phyloP scores from a whole-genome alignment of 23 tunicate genomes.

The Clavelina lepadiformis region DNA sequence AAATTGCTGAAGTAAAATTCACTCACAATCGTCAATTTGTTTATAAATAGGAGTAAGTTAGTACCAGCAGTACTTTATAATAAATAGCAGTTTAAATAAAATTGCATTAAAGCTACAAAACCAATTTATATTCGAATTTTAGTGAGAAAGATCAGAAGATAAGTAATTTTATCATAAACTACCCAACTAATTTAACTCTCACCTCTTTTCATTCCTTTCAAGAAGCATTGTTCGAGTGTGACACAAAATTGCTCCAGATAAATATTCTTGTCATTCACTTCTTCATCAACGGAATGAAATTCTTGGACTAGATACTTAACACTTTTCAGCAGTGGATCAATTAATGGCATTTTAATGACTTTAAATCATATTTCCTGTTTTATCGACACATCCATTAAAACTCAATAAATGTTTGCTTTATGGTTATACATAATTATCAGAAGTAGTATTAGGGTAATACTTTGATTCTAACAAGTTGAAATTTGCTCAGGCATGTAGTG shows the following conservation, averaged over 20 bases:
- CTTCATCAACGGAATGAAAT: constrained; percentile 64
- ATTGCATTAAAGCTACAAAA: too few species aligned
- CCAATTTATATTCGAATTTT: not conserved
- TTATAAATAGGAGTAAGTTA: not conserved
- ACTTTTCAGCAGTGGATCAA: constrained; percentile 80
- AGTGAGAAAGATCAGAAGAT: too few species aligned
- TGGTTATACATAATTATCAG: too few species aligned
- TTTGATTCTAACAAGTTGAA: too few species aligned
- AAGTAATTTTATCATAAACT: not conserved
- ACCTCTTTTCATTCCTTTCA: constrained; percentile 82
- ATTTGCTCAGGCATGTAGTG: too few species aligned
- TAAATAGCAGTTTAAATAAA: not conserved
- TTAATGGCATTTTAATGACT: constrained; percentile 72
- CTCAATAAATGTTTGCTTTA: too few species aligned
- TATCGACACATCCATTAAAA: too few species aligned
- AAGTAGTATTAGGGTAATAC: too few species aligned
- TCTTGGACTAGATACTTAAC: constrained; percentile 68
- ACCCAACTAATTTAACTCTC: not conserved
- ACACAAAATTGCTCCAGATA: constrained; percentile 75
- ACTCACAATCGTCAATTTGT: too few species aligned
- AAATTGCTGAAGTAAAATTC: too few species aligned
- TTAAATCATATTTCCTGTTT: too few species aligned
- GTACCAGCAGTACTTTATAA: not conserved
- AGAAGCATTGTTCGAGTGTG: constrained; percentile 68
- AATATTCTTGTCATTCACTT: constrained; percentile 49